Percentiles rank a stretch among this genome's conserved stretches.
Conservation (phyloP, 2,113 vertebrate genomes). For the Seriola aureovittata region DNA sequence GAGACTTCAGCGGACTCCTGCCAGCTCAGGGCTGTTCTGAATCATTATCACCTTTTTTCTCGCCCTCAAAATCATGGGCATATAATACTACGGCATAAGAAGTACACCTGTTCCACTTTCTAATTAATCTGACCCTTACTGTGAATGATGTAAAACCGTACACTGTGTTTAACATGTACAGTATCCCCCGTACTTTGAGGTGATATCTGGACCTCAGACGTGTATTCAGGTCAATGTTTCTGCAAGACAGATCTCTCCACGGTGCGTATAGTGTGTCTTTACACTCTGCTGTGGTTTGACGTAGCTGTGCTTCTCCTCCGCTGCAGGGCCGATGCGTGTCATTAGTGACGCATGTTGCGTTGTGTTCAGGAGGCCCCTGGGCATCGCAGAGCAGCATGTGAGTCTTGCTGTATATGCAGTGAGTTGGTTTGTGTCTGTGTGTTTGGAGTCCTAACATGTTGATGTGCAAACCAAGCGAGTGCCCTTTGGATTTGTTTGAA, state of each 20-base stretch:
- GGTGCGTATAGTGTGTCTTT: conserved; percentile 18
- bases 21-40: neutral
- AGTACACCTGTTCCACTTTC: neutral
- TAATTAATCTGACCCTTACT: neutral
- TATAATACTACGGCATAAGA: neutral
- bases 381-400: neutral
- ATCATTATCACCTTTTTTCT: neutral
- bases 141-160: neutral
- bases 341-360: conserved; percentile 39
- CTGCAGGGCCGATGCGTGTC: conserved; percentile 31
- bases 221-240: conserved; percentile 40
- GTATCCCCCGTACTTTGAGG: neutral
- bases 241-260: neutral
- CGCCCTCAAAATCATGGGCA: neutral
- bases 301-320: conserved; percentile 3
- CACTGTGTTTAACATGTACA: neutral
- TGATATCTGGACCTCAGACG: neutral
- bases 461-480: neutral
- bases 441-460: conserved; percentile 1
- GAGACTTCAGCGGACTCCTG: neutral
- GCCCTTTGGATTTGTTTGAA: neutral
- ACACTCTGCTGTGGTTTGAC: conserved; percentile 17
- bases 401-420: neutral
- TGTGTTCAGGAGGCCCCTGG: neutral
- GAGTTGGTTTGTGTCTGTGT: conserved; percentile 12